Evolutionary conservation across 64 coral and sea anemone species (phyloP).

Genomic region (Hydrozoanthus tunicans): DNA sequence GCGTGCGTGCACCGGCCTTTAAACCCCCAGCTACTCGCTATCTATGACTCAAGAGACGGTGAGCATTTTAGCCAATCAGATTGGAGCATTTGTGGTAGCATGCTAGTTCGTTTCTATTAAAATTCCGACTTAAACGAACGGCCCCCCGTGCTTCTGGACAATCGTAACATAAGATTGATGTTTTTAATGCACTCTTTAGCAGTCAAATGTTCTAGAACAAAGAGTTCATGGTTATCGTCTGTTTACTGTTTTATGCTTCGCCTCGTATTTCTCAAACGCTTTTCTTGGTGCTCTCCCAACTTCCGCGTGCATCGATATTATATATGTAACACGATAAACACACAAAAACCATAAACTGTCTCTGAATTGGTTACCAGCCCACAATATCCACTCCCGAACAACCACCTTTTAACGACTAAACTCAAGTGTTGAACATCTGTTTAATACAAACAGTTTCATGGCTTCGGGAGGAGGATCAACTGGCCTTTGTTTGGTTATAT

Average conservation of each 20-base stretch:
- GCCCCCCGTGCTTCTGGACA: no score
- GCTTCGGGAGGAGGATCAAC: conserved; percentile 15
- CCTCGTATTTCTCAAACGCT: neutral
- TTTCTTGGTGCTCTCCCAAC: neutral
- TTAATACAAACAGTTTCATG: conserved; percentile 11
- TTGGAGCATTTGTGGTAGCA: no score
- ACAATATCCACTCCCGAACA: neutral
- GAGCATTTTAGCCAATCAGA: no score
- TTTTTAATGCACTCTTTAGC: no score
- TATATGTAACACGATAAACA: conserved; percentile 3
- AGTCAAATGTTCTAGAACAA: no score
- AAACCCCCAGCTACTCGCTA: no score
- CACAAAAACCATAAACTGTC: neutral
- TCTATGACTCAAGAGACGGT: no score
- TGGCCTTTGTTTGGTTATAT: neutral
- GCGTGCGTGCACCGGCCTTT: no score
- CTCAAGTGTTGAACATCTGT: neutral
- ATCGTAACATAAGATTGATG: no score
- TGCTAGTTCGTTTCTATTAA: no score
- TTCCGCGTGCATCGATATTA: neutral
- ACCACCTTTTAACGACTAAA: neutral
- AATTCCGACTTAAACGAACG: no score
- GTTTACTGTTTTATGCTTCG: conserved; percentile 10
- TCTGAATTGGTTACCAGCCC: conserved; percentile 1
- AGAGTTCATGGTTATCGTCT: neutral